Percentiles rank a stretch among this genome's conserved stretches.
These are phyloP conservation scores for Cetonia aurata DNA, from an alignment of 2,888 invertebrate species.

Conservation along the genomic window DNA sequence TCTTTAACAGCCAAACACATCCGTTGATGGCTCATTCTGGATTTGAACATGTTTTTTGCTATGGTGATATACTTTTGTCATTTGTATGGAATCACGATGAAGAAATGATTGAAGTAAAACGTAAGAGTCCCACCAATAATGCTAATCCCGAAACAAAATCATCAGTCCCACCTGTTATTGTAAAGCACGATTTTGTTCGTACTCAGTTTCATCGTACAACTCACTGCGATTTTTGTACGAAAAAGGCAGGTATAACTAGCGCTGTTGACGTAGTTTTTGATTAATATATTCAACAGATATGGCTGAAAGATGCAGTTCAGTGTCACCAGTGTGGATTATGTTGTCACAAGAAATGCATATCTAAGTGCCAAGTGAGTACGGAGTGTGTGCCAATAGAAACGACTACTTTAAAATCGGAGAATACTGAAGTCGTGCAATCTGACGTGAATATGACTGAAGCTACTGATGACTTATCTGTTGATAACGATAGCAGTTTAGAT, in stretches of 20 bases:
- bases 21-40: conserved; percentile 82
- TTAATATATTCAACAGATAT: conserved; percentile 74
- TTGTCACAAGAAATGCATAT: conserved; percentile 96
- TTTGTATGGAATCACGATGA: conserved; percentile 78
- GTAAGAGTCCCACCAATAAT: conserved; percentile 49
- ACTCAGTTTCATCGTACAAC: conserved; percentile 92
- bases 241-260: conserved; percentile 74
- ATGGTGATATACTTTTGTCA: conserved; percentile 89
- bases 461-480: conserved; percentile 56
- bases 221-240: conserved; percentile 93
- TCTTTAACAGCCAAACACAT: conserved; percentile 72
- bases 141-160: conserved; percentile 45
- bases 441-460: conserved; percentile 69
- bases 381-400: conserved; percentile 67
- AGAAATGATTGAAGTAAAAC: conserved; percentile 59
- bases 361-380: conserved; percentile 83
- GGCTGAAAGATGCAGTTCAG: conserved; percentile 96
- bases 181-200: conserved; percentile 81
- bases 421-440: conserved; percentile 60
- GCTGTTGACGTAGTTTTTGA: background rate
- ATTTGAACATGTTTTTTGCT: conserved; percentile 91
- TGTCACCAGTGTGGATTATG: conserved; percentile 91
- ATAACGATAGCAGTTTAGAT: conserved; percentile 57
- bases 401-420: conserved; percentile 53
- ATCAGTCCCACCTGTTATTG: conserved; percentile 38